Base-by-base conservation (phyloP, 1,140 invertebrate genomes). In the Prorops nasuta region DNA sequence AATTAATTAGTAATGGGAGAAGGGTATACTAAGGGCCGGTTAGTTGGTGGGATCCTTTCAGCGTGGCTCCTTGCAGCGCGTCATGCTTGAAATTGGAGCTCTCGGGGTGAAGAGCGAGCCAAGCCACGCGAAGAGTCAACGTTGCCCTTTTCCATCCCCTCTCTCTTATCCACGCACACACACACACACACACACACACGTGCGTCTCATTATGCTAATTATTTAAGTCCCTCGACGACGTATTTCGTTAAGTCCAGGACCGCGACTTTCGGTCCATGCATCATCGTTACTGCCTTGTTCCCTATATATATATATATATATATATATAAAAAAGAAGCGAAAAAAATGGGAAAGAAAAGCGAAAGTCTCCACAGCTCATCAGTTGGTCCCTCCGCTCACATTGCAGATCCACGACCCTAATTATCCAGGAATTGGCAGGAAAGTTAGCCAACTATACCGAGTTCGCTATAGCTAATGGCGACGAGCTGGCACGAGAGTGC, bases 1-100 rank as follows among this genome's bases (percentile, higher is more conserved):
- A 70, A 68, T 70, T 69, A 69, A 70, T 68, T 70, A 70, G 67
- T 70, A 70, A 70, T 66, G 67, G 50, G 67, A 70, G 67, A 63
- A 53, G 60, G 55, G 60, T 67, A 57, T 55, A 54, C 63, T 58
- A 60, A 67, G 59, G 57, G 58, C 53, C 60, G 61, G 58, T 63
- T 66, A 59, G 54, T 56, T 61, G 40, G 51, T 44, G 49, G 45
- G 39, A 57, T 59, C 63, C 64, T 58, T 55, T 56, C 58, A 48
- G 22, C 38, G 14, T 49, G 6, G 24, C 47, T 20, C 44, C 52
- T 24, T 39, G 45, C 53, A 51, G 49, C 43, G 42, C 48, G 44
- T 39, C 21, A 22, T 54, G 56, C 67, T 68, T 67, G 67, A 66
- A 70, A 68, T 64, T 58, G 53, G 64, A 70, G 55, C 31, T 54